These are phyloP conservation scores for Aegotheles bennettii DNA, from an alignment of 2,113 vertebrate species.

Conservation along the genomic window DNA sequence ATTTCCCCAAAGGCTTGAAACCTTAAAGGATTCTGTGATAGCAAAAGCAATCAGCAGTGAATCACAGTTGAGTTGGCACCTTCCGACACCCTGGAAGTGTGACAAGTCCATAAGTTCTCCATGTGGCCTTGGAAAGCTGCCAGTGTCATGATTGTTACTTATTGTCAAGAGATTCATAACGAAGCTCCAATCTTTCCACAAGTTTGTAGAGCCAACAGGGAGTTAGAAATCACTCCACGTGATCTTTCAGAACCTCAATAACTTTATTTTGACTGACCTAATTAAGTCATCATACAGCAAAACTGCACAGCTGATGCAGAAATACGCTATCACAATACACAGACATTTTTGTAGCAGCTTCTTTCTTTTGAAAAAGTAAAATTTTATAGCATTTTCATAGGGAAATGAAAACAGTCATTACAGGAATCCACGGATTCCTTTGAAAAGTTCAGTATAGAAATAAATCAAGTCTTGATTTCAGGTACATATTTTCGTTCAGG, in stretches of 20 bases:
- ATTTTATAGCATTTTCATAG: background rate
- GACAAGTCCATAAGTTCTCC: background rate
- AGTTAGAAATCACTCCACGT: background rate
- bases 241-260: background rate
- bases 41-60: conserved; percentile 45
- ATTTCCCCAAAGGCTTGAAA: conserved; percentile 26
- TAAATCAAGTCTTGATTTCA: background rate
- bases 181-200: background rate
- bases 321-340: background rate
- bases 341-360: background rate
- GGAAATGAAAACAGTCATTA: background rate
- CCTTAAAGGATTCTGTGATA: conserved; percentile 16
- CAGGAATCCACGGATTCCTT: background rate
- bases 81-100: background rate
- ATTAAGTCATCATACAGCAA: background rate
- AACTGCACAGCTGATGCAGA: background rate
- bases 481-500: background rate
- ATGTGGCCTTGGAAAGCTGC: background rate
- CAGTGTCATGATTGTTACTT: background rate
- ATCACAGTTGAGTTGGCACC: conserved; percentile 15
- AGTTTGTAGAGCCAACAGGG: background rate
- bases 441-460: background rate
- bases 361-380: no score
- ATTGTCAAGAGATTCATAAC: background rate
- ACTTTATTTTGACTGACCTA: background rate